Base-by-base conservation (phyloP, 2,888 invertebrate species). In the Spisula subtruncata region DNA sequence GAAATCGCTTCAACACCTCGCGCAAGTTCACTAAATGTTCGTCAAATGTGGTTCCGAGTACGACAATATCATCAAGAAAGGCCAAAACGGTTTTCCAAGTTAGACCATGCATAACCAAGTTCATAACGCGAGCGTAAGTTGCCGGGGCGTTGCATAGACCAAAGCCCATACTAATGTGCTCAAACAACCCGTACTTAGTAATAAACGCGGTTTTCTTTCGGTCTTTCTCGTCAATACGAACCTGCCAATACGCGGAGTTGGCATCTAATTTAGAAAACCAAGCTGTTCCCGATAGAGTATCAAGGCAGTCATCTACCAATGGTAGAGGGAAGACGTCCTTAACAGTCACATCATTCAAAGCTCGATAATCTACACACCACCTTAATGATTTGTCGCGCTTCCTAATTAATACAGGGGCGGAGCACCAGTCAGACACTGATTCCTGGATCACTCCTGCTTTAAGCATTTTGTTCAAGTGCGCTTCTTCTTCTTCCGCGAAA, bases 191-290 rank as follows among this genome's bases (percentile, higher is more conserved):
- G 79, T 86, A 90, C 29, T 89, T 88, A 12, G 92, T 93, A 6
- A 86, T 90, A 48, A 94, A 88, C 6, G 94, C 93, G 10, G 93
- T 91, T 56, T 93, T 94, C n/a, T 83, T 83, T 18, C 83, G 75
- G 32, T 93, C 91, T 18, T 85, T 75, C 1, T 89, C 82, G 16
- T 71, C 79, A 10, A 93, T 83, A 16, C 35, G 25, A 25, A 93
- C 87, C 85, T 81, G 81, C 51, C 81, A 81, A 14, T 48, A 51
- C 29, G 51, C 81, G 1, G 35, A n/a, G 48, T 48, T 51, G 5
- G 51, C 81, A 46, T 46, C 41, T 14, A 80, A 20, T 10, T 80
- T 35, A 2, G 35, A 41, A 18, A 80, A 80, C 41, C 51, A 81
- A 4, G 48, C 51, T 29, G 29, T n/a, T 4, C 51, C n/a, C 8